Evolutionary conservation across 2,888 invertebrate species (phyloP).

Genomic region (Ophion obscuratus): DNA sequence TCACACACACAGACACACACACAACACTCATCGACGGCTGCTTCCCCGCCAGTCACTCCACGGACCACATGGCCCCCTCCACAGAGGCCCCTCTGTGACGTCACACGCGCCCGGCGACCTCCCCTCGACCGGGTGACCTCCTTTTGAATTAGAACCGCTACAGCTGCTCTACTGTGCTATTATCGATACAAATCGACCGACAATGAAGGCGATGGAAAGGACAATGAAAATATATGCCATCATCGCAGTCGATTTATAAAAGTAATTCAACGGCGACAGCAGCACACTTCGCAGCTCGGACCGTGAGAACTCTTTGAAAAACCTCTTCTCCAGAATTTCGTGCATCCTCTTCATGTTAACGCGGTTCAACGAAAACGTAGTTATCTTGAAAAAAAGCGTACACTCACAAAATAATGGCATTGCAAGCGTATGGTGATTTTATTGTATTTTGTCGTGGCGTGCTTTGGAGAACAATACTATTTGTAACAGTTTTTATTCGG

Average conservation of each 20-base stretch:
- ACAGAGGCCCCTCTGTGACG: too few species aligned
- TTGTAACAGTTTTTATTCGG: too few species aligned
- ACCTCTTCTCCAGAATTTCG: slow-evolving; percentile 4
- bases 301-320: neutral
- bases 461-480: too few species aligned
- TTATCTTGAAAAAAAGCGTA: neutral
- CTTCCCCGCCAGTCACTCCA: too few species aligned
- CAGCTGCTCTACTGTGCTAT: too few species aligned
- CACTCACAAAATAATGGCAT: neutral
- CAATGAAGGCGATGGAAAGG: neutral
- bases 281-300: neutral
- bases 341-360: neutral
- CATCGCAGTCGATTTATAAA: neutral
- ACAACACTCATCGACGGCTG: too few species aligned
- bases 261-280: neutral
- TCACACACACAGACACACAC: too few species aligned
- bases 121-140: too few species aligned
- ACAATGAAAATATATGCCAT: neutral
- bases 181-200: neutral
- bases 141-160: too few species aligned
- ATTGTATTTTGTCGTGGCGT: neutral
- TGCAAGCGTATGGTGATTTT: neutral
- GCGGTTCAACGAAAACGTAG: neutral
- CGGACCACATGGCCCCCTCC: too few species aligned
- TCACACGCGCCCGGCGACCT: too few species aligned